Percentiles rank a stretch among this genome's conserved stretches.
Evolutionary conservation across 1,140 invertebrate species (phyloP).

Genomic region (Achroia grisella): DNA sequence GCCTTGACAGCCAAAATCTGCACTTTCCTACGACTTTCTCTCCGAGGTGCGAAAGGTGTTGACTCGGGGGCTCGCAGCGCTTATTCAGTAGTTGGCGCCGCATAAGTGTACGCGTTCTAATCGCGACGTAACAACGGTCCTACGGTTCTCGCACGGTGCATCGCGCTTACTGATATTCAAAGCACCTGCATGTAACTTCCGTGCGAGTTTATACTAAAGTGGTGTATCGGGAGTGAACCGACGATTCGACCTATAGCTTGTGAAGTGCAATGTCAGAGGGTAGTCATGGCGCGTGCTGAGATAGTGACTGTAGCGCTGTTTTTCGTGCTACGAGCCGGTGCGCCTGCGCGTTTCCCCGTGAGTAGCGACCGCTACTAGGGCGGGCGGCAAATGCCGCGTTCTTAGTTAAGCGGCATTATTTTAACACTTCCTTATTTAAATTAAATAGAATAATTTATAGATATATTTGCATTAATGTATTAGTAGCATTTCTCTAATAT

Average conservation of each 20-base stretch:
- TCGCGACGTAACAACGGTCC: slow-evolving; percentile 28
- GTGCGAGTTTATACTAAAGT: slow-evolving; percentile 41
- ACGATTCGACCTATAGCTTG: slow-evolving; percentile 18
- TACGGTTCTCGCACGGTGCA: slow-evolving; percentile 33
- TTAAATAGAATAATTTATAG: too few relatives aligned
- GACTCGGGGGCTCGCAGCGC: slow-evolving; percentile 55
- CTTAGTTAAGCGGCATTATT: too few relatives aligned
- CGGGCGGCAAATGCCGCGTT: slow-evolving; percentile 27
- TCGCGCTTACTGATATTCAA: slow-evolving; percentile 55
- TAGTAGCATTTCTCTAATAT: too few relatives aligned
- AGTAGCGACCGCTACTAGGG: slow-evolving; percentile 36
- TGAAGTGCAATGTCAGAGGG: slow-evolving; percentile 42
- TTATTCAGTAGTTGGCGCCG: slow-evolving; percentile 66
- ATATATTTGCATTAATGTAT: too few relatives aligned
- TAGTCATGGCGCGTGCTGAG: slow-evolving; percentile 36
- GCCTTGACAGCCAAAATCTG: slow-evolving; percentile 68
- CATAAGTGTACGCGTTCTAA: slow-evolving; percentile 66
- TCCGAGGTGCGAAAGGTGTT: slow-evolving; percentile 70
- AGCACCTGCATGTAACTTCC: slow-evolving; percentile 60
- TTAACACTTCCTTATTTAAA: too few relatives aligned
- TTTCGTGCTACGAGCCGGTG: slow-evolving; percentile 45
- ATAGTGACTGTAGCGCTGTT: slow-evolving; percentile 44
- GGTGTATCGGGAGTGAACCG: slow-evolving; percentile 17
- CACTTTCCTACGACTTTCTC: slow-evolving; percentile 72
- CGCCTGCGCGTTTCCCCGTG: slow-evolving; percentile 60